Evolutionary conservation across 2,888 invertebrate genomes (phyloP).

Genomic region (Nymphalis c-album): DNA sequence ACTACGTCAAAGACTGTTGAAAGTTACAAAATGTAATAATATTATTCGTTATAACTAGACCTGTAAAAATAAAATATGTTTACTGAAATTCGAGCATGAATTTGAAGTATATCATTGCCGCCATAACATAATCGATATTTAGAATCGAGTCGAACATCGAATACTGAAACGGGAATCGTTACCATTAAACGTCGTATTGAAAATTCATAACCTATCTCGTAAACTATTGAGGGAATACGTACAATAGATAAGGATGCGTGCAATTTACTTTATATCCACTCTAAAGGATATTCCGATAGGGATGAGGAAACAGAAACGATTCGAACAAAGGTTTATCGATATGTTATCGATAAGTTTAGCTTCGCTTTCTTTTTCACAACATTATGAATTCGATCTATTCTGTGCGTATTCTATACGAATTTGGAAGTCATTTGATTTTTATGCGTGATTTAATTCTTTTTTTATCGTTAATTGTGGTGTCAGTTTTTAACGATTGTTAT

Average conservation of each 20-base stretch:
- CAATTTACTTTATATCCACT: slow-evolving; percentile 59
- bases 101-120: background rate
- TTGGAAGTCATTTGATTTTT: no score
- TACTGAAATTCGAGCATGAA: no score
- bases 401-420: no score
- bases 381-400: slow-evolving; percentile 8
- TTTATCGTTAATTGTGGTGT: no score
- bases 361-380: slow-evolving; percentile 36
- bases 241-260: slow-evolving; percentile 58
- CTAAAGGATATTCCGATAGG: slow-evolving; percentile 38
- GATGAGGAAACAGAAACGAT: slow-evolving; percentile 50
- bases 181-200: slow-evolving; percentile 26
- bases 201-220: slow-evolving; percentile 26
- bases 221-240: slow-evolving; percentile 27
- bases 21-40: no score
- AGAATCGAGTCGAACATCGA: slow-evolving; percentile 7
- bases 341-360: slow-evolving; percentile 48
- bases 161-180: slow-evolving; percentile 6
- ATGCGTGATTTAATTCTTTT: no score
- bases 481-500: no score
- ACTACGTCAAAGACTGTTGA: no score
- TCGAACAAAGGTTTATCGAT: slow-evolving; percentile 58
- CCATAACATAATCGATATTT: background rate
- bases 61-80: no score
- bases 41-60: no score